These are phyloP conservation scores for Melipona quadrifasciata DNA, from an alignment of 1,140 invertebrate species.

Conservation along the genomic window DNA sequence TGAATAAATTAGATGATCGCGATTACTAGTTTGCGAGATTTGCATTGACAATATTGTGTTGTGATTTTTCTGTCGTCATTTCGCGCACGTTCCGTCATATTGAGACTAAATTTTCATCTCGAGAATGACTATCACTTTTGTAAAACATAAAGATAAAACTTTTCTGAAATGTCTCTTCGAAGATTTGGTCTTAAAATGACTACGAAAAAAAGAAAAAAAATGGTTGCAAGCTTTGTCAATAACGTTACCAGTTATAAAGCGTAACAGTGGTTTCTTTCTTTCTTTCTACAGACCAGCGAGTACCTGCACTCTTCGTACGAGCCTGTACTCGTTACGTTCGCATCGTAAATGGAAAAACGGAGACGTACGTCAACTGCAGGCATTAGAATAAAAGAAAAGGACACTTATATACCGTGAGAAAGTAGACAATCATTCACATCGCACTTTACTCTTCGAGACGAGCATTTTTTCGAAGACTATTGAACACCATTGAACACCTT, in stretches of 20 bases:
- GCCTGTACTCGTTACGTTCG: slow-evolving; percentile 81
- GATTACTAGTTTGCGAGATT: not conserved
- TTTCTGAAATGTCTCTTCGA: not conserved
- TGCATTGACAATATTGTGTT: not conserved
- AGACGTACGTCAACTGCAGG: slow-evolving; percentile 77
- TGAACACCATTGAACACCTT: slow-evolving; percentile 1
- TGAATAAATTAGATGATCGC: too few relatives aligned
- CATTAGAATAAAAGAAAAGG: slow-evolving; percentile 61
- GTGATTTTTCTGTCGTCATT: not conserved
- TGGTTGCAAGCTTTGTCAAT: not conserved
- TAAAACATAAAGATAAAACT: too few relatives aligned
- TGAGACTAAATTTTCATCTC: not conserved
- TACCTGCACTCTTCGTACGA: slow-evolving; percentile 80
- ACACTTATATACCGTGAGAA: slow-evolving; percentile 41
- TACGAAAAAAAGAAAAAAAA: not conserved
- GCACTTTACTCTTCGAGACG: slow-evolving; percentile 43
- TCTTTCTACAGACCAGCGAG: slow-evolving; percentile 73
- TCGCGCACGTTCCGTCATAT: not conserved
- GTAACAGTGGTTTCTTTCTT: slow-evolving; percentile 27
- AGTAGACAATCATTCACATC: slow-evolving; percentile 52
- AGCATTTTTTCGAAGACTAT: slow-evolving; percentile 42
- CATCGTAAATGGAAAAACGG: slow-evolving; percentile 75
- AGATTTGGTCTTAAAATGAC: slow-evolving; percentile 42
- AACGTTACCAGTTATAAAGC: too few relatives aligned
- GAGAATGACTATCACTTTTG: not conserved